Evolutionary conservation across 92 coral and sea anemone genomes (phyloP).

Genomic region (Virgularia gustaviana): DNA sequence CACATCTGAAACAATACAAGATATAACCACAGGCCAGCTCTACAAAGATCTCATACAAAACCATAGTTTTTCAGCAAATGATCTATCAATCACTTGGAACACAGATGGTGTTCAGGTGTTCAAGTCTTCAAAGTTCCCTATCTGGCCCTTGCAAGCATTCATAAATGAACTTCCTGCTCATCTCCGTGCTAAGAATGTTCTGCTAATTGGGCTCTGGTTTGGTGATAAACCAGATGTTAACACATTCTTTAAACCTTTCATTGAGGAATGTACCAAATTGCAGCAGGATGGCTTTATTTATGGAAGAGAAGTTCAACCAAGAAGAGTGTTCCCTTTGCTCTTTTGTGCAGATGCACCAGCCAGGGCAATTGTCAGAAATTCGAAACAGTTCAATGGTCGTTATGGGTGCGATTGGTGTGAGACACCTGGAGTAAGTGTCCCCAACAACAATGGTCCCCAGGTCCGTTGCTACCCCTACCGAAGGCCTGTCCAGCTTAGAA

Average conservation of each 20-base stretch:
- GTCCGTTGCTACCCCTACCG: not conserved
- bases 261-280: slow-evolving; percentile 2
- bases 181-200: slow-evolving; percentile 7
- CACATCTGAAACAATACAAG: not conserved
- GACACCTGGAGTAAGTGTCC: slow-evolving; percentile 11
- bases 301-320: slow-evolving; percentile 7
- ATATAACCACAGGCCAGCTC: not conserved
- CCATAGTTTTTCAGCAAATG: slow-evolving; percentile 1
- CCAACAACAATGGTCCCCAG: slow-evolving; percentile 10
- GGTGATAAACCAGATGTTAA: slow-evolving; percentile 13
- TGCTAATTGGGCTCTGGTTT: slow-evolving; percentile 19
- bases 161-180: slow-evolving; percentile 23
- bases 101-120: slow-evolving; percentile 22
- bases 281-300: slow-evolving; percentile 6
- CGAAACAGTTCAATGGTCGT: slow-evolving; percentile 9
- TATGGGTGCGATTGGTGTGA: slow-evolving; percentile 23
- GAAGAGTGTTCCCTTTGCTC: slow-evolving; percentile 1
- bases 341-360: slow-evolving; percentile 24
- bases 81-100: slow-evolving; percentile 15
- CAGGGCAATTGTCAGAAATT: slow-evolving; percentile 22
- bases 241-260: slow-evolving; percentile 9
- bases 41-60: slow-evolving; percentile 15
- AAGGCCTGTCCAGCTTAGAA: not conserved
- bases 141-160: slow-evolving; percentile 11
- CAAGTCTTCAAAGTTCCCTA: not conserved